Percentiles rank a stretch among this genome's conserved stretches.
phyloP scores from a whole-genome alignment of 2,113 vertebrate genomes.

The Copsychus sechellarum region DNA sequence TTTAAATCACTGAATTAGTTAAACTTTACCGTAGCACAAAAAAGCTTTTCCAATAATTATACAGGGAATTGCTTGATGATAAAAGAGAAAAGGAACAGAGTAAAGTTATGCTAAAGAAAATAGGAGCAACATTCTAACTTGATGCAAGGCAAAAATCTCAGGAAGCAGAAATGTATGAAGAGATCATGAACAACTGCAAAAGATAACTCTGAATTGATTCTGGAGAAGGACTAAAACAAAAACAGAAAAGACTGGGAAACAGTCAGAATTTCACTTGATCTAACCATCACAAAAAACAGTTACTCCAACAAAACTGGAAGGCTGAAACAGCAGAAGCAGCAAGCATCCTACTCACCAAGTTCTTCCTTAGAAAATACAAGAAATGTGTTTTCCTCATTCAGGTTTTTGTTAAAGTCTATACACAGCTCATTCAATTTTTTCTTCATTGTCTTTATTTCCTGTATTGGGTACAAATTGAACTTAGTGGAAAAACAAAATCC shows the following conservation, averaged over 20 bases:
- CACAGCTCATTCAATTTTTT: conserved; percentile 88
- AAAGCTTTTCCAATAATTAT: neutral
- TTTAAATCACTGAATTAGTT: neutral
- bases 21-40: neutral
- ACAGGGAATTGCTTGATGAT: neutral
- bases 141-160: neutral
- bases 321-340: neutral
- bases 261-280: neutral
- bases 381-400: conserved; percentile 89
- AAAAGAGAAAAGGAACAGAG: neutral
- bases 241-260: neutral
- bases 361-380: conserved; percentile 86
- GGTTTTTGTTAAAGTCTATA: conserved; percentile 93
- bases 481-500: neutral
- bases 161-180: neutral
- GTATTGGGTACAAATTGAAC: conserved; percentile 6
- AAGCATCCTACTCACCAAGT: conserved; percentile 75
- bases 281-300: neutral
- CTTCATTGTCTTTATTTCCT: conserved; percentile 90
- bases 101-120: neutral
- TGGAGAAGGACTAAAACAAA: neutral
- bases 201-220: neutral
- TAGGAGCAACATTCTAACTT: neutral
- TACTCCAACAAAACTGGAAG: neutral
- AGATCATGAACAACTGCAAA: neutral